phyloP scores from a whole-genome alignment of 2,888 invertebrate species.

The Kuschelorhynchus macadamiae region DNA sequence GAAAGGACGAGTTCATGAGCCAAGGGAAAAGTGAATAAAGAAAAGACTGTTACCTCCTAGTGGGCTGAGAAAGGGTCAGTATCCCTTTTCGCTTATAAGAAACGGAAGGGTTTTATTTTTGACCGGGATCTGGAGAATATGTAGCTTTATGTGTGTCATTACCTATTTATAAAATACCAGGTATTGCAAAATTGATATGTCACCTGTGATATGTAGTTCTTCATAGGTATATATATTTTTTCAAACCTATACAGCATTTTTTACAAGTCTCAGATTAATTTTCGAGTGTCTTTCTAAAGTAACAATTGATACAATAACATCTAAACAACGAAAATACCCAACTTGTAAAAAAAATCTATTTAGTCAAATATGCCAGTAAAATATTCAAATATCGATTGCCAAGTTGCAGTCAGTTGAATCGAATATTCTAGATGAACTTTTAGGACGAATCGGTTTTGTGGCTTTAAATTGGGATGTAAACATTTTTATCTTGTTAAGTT shows the following conservation, averaged over 20 bases:
- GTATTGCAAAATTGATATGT: conserved; percentile 59
- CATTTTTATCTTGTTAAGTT: not conserved
- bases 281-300: not conserved
- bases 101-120: conserved; percentile 17
- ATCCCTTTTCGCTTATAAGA: conserved; percentile 1
- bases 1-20: conserved; percentile 72
- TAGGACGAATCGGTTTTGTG: not conserved
- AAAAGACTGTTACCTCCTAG: conserved; percentile 41
- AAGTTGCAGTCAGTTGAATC: not conserved
- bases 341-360: not conserved
- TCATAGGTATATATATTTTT: conserved; percentile 33
- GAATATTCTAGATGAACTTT: conserved; percentile 12
- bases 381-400: not conserved
- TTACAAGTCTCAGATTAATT: not conserved
- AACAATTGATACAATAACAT: not conserved
- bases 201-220: conserved; percentile 62
- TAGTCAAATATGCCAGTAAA: too few relatives aligned
- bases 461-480: not conserved
- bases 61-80: conserved; percentile 16
- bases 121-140: conserved; percentile 38
- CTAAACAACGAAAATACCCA: not conserved
- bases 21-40: conserved; percentile 12
- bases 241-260: not conserved
- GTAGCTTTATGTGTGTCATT: conserved; percentile 33
- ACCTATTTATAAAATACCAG: conserved; percentile 48